A percentile compares a stretch with the other conserved stretches of the same genome.
phyloP scores from a whole-genome alignment of 2,113 vertebrate genomes.

The Thalassoma bifasciatum region DNA sequence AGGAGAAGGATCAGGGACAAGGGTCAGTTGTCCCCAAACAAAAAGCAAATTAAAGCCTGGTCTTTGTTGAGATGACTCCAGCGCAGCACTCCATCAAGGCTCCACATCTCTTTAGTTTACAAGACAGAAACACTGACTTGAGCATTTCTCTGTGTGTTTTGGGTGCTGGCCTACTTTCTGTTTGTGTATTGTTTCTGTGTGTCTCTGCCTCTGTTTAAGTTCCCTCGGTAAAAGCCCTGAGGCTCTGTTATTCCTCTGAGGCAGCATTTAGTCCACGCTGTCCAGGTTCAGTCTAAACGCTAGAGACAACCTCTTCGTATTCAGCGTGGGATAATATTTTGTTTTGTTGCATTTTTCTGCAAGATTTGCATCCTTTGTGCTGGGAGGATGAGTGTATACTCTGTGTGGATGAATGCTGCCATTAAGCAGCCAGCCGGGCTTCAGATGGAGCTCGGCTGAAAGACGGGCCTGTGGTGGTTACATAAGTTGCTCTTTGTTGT shows the following conservation, averaged over 20 bases:
- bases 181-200: constrained; percentile 54
- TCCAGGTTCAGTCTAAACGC: not conserved
- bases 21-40: not conserved
- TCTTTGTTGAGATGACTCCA: constrained; percentile 6
- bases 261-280: not conserved
- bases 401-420: constrained; percentile 52
- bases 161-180: constrained; percentile 64
- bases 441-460: constrained; percentile 54
- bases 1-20: not conserved
- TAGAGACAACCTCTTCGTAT: constrained; percentile 18
- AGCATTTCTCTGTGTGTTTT: constrained; percentile 47
- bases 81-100: not conserved
- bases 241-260: constrained; percentile 18
- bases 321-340: constrained; percentile 17
- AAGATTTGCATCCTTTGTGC: constrained; percentile 25
- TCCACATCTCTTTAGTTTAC: not conserved
- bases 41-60: constrained; percentile 8
- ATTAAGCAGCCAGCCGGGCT: constrained; percentile 51
- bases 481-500: constrained; percentile 69
- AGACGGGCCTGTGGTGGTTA: constrained; percentile 65
- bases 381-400: constrained; percentile 28
- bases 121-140: constrained; percentile 22
- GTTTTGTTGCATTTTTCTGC: constrained; percentile 16
- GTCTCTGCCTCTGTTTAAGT: constrained; percentile 38
- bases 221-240: constrained; percentile 30